Percentiles rank a stretch among this genome's conserved stretches.
These are phyloP conservation scores for Myripristis jacobus DNA, from an alignment of 2,797 vertebrate genomes.

Conservation along the genomic window DNA sequence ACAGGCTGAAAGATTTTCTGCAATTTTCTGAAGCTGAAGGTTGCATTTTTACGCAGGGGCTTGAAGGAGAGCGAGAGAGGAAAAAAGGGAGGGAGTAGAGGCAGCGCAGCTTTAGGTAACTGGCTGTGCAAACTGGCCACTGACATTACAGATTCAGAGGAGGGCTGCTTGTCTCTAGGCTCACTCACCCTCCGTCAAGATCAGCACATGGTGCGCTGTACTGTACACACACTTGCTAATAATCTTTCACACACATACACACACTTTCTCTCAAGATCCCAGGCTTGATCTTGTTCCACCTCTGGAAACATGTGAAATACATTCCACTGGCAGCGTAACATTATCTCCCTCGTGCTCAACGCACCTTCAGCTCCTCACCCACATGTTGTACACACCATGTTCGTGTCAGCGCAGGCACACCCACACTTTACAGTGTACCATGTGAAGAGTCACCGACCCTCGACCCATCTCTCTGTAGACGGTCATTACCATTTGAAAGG, in stretches of 20 bases:
- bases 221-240: not conserved
- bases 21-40: slow-evolving; percentile 26
- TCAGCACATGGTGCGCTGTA: not conserved
- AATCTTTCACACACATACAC: not conserved
- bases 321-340: slow-evolving; percentile 41
- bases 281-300: slow-evolving; percentile 42
- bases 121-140: slow-evolving; percentile 43
- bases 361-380: not conserved
- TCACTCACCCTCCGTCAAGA: slow-evolving; percentile 31
- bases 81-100: slow-evolving; percentile 25
- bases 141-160: slow-evolving; percentile 47
- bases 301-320: slow-evolving; percentile 48
- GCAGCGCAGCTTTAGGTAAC: slow-evolving; percentile 45
- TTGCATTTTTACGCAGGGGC: slow-evolving; percentile 18
- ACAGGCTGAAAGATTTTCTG: slow-evolving; percentile 30
- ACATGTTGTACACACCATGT: slow-evolving; percentile 23
- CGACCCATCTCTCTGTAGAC: slow-evolving; percentile 26
- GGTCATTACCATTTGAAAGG: slow-evolving; percentile 61
- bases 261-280: slow-evolving; percentile 16
- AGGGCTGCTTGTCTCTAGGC: slow-evolving; percentile 32
- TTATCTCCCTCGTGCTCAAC: not conserved
- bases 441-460: slow-evolving; percentile 36
- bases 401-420: slow-evolving; percentile 12
- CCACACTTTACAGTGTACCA: not conserved
- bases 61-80: slow-evolving; percentile 23